Evolutionary conservation across 2,888 invertebrate genomes (phyloP).

Genomic region (Drosophila acutilabella): DNA sequence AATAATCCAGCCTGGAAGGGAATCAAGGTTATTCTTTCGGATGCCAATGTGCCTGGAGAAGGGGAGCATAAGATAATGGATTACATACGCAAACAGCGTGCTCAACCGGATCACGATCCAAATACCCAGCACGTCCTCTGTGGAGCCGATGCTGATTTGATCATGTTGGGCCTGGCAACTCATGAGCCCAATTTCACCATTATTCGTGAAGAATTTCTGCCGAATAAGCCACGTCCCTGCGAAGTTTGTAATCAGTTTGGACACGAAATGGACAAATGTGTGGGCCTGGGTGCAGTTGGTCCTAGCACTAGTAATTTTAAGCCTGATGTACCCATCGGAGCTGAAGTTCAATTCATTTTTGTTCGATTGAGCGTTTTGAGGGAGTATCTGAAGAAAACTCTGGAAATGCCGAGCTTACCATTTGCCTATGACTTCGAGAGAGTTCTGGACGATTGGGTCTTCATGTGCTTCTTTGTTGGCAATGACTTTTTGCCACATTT

Average conservation of each 20-base stretch:
- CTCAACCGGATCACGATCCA: conserved; percentile 97
- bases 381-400: conserved; percentile 96
- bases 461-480: conserved; percentile 99
- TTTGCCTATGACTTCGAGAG: conserved; percentile 98
- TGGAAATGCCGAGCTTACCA: conserved; percentile 95
- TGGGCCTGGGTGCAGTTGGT: conserved; percentile 89
- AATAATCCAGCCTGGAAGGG: conserved; percentile 97
- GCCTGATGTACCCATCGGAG: conserved; percentile 87
- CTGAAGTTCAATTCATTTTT: conserved; percentile 95
- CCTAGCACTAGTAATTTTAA: conserved; percentile 84
- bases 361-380: conserved; percentile 96
- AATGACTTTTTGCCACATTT: conserved; percentile 99
- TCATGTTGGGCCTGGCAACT: conserved; percentile 99
- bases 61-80: conserved; percentile 99
- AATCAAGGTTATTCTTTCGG: conserved; percentile 98
- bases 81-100: conserved; percentile 97
- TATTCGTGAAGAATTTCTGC: conserved; percentile 99
- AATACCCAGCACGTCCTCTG: conserved; percentile 99
- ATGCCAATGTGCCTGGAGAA: conserved; percentile 99
- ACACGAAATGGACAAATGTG: conserved; percentile 97
- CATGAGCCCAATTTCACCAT: conserved; percentile 99
- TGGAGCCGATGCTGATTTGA: conserved; percentile 99
- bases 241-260: conserved; percentile 96
- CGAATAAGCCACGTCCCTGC: conserved; percentile 97
- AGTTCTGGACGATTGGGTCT: conserved; percentile 98